Base-by-base conservation (phyloP, 1,140 invertebrate species). In the Vanessa tameamea region DNA sequence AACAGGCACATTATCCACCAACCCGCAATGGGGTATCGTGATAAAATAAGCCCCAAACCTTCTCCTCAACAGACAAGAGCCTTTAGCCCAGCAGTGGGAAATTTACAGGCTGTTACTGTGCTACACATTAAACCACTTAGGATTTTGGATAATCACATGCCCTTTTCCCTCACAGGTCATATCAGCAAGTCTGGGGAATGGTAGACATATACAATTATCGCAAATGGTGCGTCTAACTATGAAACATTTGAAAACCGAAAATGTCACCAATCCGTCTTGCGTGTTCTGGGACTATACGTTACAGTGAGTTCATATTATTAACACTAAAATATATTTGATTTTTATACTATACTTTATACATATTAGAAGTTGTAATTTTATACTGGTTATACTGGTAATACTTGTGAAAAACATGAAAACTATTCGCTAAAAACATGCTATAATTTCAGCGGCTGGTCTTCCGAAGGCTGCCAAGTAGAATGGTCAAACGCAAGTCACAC, bases 281-380 rank as follows among this genome's bases (percentile, higher is more conserved):
- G 98, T 98, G 1, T 99, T 97, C 92, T 99, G 98, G 98, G 97
- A 99, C 91, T 98, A 98, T 83, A 96, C 96, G 51, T 95, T 95
- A 83, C 96, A 95, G 96, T 97, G 94, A 94, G 92, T 94, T 47
- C 5, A 14, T n/a, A 51, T n/a, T 51, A 43, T 51, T 51, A 51
- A 15, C 3, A 15, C 26, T 31, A 31, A 31, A 31, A 20, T 16
- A 12, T 6, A 55, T n/a, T 3, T 20, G n/a, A 55, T 0, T 3
- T 50, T 0, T 50, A 15, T 14, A 50, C 5, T 48, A 9, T 9
- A 13, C n/a, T 50, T 50, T 14, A n/a, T 3, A 15, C 13, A 50
- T 14, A 15, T 0, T 50, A 15, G 4, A 50, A 48, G 47, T 48
- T 13, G 11, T 48, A 7, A 13, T 15, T 7, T 13, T 6, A 48